A percentile compares a stretch with the other conserved stretches of the same genome.
These are phyloP conservation scores for Osmoderma eremita DNA, from an alignment of 2,888 invertebrate species.

Conservation along the genomic window DNA sequence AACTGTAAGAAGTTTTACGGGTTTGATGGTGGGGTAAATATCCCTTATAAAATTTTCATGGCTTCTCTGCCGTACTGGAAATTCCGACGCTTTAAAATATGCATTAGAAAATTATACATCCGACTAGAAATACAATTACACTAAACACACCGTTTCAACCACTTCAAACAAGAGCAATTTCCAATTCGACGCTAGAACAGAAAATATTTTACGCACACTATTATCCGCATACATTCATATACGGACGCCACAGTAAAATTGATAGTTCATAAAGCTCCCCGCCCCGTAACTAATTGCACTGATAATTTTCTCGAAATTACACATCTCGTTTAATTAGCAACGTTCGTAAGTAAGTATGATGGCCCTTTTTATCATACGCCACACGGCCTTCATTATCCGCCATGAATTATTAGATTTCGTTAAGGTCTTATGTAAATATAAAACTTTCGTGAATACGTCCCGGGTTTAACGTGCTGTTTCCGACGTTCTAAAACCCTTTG, in stretches of 20 bases:
- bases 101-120: slow-evolving; percentile 3
- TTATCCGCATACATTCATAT: background rate
- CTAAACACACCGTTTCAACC: background rate
- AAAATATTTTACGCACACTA: background rate
- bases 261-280: background rate
- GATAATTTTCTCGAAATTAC: slow-evolving; percentile 25
- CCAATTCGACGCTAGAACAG: background rate
- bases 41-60: too few relatives aligned
- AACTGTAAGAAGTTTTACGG: too few relatives aligned
- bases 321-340: slow-evolving; percentile 27
- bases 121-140: slow-evolving; percentile 6
- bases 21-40: too few relatives aligned
- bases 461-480: slow-evolving; percentile 1
- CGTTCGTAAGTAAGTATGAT: slow-evolving; percentile 15
- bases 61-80: background rate
- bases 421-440: slow-evolving; percentile 19
- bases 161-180: slow-evolving; percentile 3
- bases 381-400: slow-evolving; percentile 20
- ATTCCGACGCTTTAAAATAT: slow-evolving; percentile 1
- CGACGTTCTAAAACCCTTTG: slow-evolving; percentile 2
- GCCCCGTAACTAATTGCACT: background rate
- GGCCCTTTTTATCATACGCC: slow-evolving; percentile 6
- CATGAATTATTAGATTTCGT: slow-evolving; percentile 23
- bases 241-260: slow-evolving; percentile 8
- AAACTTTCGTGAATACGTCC: slow-evolving; percentile 21